phyloP scores from a whole-genome alignment of 2,113 vertebrate species.

The Sciurus niger region DNA sequence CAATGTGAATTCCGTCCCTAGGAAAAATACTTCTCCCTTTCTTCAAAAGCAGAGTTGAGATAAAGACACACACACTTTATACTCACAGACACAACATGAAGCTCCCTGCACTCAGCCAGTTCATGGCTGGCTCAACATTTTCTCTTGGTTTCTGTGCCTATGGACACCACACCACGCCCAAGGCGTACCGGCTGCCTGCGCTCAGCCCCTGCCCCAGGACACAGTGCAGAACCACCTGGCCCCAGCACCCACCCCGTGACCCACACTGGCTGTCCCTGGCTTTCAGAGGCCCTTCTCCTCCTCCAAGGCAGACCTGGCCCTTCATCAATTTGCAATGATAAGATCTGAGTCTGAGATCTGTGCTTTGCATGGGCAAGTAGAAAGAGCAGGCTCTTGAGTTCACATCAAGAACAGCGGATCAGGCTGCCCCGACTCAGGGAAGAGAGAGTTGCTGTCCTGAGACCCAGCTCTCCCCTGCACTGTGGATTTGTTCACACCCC shows the following conservation, averaged over 20 bases:
- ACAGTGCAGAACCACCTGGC: neutral
- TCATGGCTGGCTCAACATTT: neutral
- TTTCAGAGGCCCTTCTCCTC: neutral
- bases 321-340: neutral
- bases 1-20: neutral
- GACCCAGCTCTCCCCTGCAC: accelerated
- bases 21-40: constrained; percentile 13
- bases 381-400: neutral
- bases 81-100: neutral
- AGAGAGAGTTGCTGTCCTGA: neutral
- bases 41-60: neutral
- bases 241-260: too few species aligned
- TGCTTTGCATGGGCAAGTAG: neutral
- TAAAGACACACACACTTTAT: neutral
- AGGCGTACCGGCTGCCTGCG: neutral
- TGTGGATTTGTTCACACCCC: neutral
- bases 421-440: neutral
- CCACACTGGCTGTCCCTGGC: accelerated
- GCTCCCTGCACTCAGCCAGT: neutral
- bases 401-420: neutral
- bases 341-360: neutral
- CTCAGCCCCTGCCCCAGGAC: neutral
- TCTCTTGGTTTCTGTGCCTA: neutral
- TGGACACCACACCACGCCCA: too few species aligned
- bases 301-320: neutral